phyloP scores from a whole-genome alignment of 2,797 vertebrate species.

The Etheostoma perlongum region DNA sequence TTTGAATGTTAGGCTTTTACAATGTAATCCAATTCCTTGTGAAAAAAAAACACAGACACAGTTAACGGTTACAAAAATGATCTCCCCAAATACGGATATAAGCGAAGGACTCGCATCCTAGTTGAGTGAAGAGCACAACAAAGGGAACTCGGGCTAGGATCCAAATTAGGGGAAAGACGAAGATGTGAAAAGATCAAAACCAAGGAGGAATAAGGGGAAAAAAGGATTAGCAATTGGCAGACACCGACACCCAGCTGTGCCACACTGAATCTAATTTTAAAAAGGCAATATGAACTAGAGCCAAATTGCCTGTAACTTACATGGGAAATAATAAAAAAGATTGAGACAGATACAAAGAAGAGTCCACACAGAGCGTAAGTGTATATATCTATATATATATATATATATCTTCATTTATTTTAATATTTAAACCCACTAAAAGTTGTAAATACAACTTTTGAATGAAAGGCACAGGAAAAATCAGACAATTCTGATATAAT shows the following conservation, averaged over 20 bases:
- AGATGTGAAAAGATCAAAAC: conserved; percentile 70
- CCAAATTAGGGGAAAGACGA: conserved; percentile 68
- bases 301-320: conserved; percentile 38
- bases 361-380: conserved; percentile 63
- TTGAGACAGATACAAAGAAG: conserved; percentile 59
- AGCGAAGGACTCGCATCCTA: conserved; percentile 34
- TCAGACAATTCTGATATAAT: conserved; percentile 97
- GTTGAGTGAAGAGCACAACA: conserved; percentile 59
- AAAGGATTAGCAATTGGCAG: conserved; percentile 59
- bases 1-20: no score
- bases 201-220: conserved; percentile 38
- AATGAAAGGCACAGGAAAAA: conserved; percentile 99
- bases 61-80: conserved; percentile 15
- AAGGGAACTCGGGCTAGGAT: conserved; percentile 49
- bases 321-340: conserved; percentile 43
- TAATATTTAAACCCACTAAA: conserved; percentile 97
- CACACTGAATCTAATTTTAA: conserved; percentile 51
- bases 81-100: conserved; percentile 50
- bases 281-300: conserved; percentile 36
- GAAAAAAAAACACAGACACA: conserved; percentile 17
- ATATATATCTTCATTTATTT: conserved; percentile 91
- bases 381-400: conserved; percentile 77
- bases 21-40: conserved; percentile 26
- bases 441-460: conserved; percentile 98
- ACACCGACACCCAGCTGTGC: conserved; percentile 64